phyloP scores from a whole-genome alignment of 2,888 invertebrate species.

The Chrysolina americana region DNA sequence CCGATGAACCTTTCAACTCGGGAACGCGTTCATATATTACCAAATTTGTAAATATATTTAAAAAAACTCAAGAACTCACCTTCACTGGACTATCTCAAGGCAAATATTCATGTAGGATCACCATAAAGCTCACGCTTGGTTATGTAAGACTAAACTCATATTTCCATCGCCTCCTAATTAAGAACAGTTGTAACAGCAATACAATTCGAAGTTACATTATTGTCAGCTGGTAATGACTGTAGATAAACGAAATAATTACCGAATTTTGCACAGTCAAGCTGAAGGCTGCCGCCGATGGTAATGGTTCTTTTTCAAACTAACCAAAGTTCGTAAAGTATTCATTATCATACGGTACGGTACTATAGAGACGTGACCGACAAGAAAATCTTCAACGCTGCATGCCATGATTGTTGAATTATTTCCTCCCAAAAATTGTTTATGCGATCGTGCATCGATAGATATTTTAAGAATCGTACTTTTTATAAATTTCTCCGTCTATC shows the following conservation, averaged over 20 bases:
- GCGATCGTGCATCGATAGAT: no score
- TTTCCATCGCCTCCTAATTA: constrained; percentile 7
- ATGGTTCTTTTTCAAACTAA: constrained; percentile 4
- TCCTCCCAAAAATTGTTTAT: no score
- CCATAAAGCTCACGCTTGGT: not conserved
- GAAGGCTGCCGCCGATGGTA: constrained; percentile 7
- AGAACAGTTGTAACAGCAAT: constrained; percentile 8
- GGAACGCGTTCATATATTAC: not conserved
- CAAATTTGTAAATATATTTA: not conserved
- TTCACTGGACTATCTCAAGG: not conserved
- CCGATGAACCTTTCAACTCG: no score
- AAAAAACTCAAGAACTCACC: not conserved
- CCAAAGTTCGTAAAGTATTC: constrained; percentile 6
- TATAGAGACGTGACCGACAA: constrained; percentile 17
- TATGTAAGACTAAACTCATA: not conserved
- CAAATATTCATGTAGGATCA: not conserved
- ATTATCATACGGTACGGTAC: constrained; percentile 14
- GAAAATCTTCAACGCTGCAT: not conserved
- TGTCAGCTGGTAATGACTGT: constrained; percentile 1
- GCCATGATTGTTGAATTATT: not conserved
- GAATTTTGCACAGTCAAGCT: constrained; percentile 12
- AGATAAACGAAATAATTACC: constrained; percentile 17
- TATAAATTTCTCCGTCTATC: no score
- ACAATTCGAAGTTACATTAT: constrained; percentile 1
- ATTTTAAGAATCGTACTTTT: no score